Evolutionary conservation across 2,113 vertebrate genomes (phyloP).

Genomic region (Conger conger): DNA sequence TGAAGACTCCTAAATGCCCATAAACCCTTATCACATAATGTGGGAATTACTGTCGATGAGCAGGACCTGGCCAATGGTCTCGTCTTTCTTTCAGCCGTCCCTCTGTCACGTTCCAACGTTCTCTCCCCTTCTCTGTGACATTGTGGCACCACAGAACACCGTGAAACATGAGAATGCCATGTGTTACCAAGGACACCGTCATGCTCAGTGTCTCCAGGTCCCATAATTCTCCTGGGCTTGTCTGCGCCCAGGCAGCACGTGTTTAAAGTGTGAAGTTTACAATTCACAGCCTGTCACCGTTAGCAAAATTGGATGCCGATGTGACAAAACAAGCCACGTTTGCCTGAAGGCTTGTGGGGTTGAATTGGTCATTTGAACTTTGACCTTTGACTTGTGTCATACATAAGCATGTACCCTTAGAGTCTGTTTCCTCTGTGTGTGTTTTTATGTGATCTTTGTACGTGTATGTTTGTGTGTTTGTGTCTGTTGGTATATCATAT

Average conservation of each 20-base stretch:
- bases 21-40: background rate
- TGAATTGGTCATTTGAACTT: background rate
- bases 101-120: background rate
- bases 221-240: background rate
- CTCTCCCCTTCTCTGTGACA: background rate
- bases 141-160: background rate
- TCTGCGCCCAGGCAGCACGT: background rate
- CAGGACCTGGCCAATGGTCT: background rate
- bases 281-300: too few species aligned
- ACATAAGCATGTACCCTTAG: too few species aligned
- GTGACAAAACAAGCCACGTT: background rate
- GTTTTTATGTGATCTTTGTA: background rate
- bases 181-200: background rate
- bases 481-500: background rate
- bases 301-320: background rate
- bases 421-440: background rate
- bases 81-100: background rate
- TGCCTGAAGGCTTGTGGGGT: background rate
- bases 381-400: conserved; percentile 9
- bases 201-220: background rate
- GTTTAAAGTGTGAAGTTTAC: background rate
- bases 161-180: background rate
- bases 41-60: background rate
- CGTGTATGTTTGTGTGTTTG: background rate
- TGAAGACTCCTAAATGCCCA: background rate